Evolutionary conservation across 2,888 invertebrate genomes (phyloP).

Genomic region (Caenorhabditis panamensis): DNA sequence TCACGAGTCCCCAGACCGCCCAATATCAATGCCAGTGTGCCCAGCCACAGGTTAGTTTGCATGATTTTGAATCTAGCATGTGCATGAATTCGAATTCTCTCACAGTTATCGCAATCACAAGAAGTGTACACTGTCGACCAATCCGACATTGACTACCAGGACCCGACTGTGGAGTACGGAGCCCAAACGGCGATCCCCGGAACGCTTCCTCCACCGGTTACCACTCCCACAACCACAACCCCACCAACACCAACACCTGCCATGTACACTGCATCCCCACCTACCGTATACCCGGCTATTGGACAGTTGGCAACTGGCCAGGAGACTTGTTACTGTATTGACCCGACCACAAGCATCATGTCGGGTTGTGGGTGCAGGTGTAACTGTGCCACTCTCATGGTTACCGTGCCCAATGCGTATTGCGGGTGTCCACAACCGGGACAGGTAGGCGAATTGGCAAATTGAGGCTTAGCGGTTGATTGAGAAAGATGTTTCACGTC

Average conservation of each 20-base stretch:
- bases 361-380: conserved; percentile 69
- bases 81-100: too few relatives aligned
- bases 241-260: too few relatives aligned
- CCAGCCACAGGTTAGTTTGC: conserved; percentile 23
- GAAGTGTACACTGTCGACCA: conserved; percentile 18
- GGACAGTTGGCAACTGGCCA: conserved; percentile 63
- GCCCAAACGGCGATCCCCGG: conserved; percentile 52
- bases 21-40: conserved; percentile 73
- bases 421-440: conserved; percentile 71
- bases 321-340: conserved; percentile 70
- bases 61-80: too few relatives aligned
- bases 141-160: neutral
- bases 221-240: conserved; percentile 21
- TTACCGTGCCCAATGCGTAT: conserved; percentile 66
- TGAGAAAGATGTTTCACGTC: too few relatives aligned
- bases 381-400: conserved; percentile 65
- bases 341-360: conserved; percentile 56
- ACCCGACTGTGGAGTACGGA: conserved; percentile 35
- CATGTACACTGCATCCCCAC: conserved; percentile 23
- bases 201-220: conserved; percentile 47
- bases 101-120: neutral
- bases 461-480: too few relatives aligned
- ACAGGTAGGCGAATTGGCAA: conserved; percentile 41
- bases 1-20: conserved; percentile 71
- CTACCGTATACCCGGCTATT: conserved; percentile 62